Conservation (phyloP, 2,888 invertebrate genomes). For the Dysmachus trigonus region DNA sequence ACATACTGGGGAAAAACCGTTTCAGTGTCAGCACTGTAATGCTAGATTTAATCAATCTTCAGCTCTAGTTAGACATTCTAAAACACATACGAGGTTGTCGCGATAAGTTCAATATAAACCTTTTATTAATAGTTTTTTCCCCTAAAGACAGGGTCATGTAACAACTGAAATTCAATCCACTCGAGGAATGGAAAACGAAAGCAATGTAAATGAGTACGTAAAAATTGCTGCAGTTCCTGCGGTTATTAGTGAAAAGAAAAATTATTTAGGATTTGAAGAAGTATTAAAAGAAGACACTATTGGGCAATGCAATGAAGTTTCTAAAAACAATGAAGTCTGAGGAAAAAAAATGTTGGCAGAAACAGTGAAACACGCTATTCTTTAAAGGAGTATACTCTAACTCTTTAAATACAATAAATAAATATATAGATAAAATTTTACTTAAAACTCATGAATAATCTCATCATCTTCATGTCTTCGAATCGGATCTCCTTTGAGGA, state of each 20-base stretch:
- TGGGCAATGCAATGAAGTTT: not conserved
- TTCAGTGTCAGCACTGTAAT: not conserved
- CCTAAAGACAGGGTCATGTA: not conserved
- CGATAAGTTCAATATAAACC: not conserved
- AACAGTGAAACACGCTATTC: not conserved
- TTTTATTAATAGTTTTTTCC: not conserved
- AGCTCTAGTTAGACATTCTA: not conserved
- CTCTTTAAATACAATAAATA: not conserved
- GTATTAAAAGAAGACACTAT: not conserved
- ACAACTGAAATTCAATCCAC: not conserved
- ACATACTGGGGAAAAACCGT: conserved; percentile 14
- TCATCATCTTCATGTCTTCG: conserved; percentile 73
- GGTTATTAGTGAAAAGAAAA: no score
- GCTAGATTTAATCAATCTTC: conserved; percentile 26
- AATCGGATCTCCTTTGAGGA: conserved; percentile 83
- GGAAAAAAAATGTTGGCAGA: not conserved
- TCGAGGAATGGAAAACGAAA: not conserved
- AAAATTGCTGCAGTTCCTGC: not conserved
- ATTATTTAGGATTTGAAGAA: not conserved
- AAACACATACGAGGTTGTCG: not conserved
- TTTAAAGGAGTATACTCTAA: not conserved
- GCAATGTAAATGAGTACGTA: no score
- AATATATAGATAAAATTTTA: not conserved
- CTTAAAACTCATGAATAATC: conserved; percentile 72
- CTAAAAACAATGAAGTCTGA: not conserved